A percentile compares a stretch with the other conserved stretches of the same genome.
Evolutionary conservation across 2,113 vertebrate species (phyloP).

Genomic region (Percina caprodes): DNA sequence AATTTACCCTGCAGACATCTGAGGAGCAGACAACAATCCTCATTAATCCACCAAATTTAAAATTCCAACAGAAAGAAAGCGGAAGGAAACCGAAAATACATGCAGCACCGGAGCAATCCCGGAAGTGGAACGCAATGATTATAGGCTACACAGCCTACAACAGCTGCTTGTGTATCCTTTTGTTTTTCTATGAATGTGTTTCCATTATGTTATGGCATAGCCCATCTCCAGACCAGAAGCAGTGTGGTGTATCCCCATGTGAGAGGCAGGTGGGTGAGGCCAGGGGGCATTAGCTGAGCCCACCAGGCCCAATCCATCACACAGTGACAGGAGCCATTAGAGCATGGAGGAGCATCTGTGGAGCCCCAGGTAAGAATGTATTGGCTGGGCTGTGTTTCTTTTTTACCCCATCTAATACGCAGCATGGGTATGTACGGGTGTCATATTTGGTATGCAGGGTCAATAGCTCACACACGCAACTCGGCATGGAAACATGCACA

Average conservation of each 20-base stretch:
- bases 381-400: slow-evolving; percentile 28
- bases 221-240: slow-evolving; percentile 33
- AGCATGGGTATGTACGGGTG: slow-evolving; percentile 70
- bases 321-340: slow-evolving; percentile 77
- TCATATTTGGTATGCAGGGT: slow-evolving; percentile 61
- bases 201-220: background rate
- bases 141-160: background rate
- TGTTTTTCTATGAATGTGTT: slow-evolving; percentile 4
- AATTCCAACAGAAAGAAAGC: too few species aligned
- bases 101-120: too few species aligned
- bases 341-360: slow-evolving; percentile 79
- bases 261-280: slow-evolving; percentile 69
- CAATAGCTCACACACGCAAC: background rate
- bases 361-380: slow-evolving; percentile 67
- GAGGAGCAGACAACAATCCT: too few species aligned
- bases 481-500: slow-evolving; percentile 5
- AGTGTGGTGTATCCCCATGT: slow-evolving; percentile 50
- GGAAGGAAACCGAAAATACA: too few species aligned
- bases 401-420: slow-evolving; percentile 58
- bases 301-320: slow-evolving; percentile 82
- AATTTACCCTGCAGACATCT: too few species aligned
- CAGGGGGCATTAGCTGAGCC: slow-evolving; percentile 60
- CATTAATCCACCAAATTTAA: too few species aligned
- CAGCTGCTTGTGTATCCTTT: background rate
- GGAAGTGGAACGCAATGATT: too few species aligned